A percentile compares a stretch with the other conserved stretches of the same genome.
Evolutionary conservation across 2,888 invertebrate species (phyloP).

Genomic region (Acleris sparsana): DNA sequence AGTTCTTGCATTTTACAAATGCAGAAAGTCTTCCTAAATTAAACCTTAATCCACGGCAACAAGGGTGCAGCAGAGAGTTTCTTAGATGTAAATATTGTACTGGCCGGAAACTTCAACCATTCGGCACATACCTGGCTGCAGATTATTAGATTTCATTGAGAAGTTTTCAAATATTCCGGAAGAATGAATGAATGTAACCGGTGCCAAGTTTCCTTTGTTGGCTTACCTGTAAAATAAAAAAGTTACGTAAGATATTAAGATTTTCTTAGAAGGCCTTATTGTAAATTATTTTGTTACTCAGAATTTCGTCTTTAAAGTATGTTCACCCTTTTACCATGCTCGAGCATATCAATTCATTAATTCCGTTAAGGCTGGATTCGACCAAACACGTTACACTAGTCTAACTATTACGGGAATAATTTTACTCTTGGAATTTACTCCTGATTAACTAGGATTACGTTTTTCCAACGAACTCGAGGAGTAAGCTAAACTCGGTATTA

Average conservation of each 20-base stretch:
- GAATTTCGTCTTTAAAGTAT: no score
- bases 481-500: no score
- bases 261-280: background rate
- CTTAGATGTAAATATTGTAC: background rate
- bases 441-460: no score
- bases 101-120: conserved; percentile 24
- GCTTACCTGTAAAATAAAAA: conserved; percentile 29
- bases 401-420: no score
- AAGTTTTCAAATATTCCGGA: conserved; percentile 27
- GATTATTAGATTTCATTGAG: conserved; percentile 34
- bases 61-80: conserved; percentile 5
- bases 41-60: conserved; percentile 3
- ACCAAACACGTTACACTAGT: no score
- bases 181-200: conserved; percentile 16
- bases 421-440: no score
- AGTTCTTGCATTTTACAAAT: conserved; percentile 12
- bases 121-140: conserved; percentile 30
- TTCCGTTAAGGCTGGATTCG: no score
- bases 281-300: no score
- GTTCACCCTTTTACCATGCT: no score
- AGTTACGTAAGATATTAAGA: background rate
- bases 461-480: no score
- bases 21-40: background rate
- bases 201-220: conserved; percentile 7
- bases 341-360: no score